These are phyloP conservation scores for Melanaphis sacchari DNA, from an alignment of 1,140 invertebrate genomes.

Conservation along the genomic window DNA sequence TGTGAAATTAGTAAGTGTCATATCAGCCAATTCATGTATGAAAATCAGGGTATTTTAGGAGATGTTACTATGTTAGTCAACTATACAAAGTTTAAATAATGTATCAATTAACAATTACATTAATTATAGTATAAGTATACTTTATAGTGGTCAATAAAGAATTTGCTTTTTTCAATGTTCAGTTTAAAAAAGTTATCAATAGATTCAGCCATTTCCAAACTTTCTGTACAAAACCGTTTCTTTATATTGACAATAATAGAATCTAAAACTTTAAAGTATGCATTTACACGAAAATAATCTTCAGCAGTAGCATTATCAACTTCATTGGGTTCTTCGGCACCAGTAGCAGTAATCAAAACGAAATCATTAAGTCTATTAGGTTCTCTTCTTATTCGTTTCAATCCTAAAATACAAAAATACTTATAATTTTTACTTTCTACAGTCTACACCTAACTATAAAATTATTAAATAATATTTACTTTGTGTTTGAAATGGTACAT, in stretches of 20 bases:
- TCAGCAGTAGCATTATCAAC: neutral
- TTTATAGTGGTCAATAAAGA: neutral
- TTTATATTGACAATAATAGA: constrained; percentile 13
- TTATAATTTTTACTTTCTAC: neutral
- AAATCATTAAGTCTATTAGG: constrained; percentile 8
- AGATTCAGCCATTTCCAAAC: neutral
- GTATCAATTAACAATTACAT: neutral
- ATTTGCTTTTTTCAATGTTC: neutral
- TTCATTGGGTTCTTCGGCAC: neutral
- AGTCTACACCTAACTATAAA: neutral
- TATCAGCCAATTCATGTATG: no score
- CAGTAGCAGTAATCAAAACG: neutral
- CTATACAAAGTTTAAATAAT: neutral
- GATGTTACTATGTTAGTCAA: neutral
- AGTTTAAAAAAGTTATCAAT: constrained; percentile 19
- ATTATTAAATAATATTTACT: constrained; percentile 18
- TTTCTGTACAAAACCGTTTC: neutral
- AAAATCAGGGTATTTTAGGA: no score
- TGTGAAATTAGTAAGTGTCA: no score
- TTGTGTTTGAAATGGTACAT: neutral
- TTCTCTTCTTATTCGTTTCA: neutral
- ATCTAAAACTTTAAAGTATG: neutral
- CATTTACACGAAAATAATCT: neutral
- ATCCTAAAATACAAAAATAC: neutral
- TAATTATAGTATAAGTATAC: neutral